phyloP scores from a whole-genome alignment of 2,797 vertebrate species.

The Phoxinus dragarum region DNA sequence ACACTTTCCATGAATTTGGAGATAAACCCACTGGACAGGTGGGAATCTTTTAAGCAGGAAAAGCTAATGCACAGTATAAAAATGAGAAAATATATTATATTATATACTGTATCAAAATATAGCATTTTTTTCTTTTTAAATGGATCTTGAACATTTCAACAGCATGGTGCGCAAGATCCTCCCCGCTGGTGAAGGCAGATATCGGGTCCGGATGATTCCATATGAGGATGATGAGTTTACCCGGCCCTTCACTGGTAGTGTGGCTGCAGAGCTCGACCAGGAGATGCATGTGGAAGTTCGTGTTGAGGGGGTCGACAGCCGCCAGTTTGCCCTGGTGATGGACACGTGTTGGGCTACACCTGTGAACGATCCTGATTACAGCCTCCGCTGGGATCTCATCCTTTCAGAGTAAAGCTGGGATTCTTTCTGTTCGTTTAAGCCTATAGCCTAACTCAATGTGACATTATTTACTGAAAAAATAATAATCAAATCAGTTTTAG shows the following conservation, averaged over 20 bases:
- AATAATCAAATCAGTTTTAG: too few relatives aligned
- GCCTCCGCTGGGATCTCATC: constrained; percentile 71
- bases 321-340: constrained; percentile 67
- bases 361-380: constrained; percentile 44
- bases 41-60: neutral
- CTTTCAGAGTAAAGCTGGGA: constrained; percentile 59
- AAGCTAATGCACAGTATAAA: too few relatives aligned
- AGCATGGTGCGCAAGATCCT: neutral
- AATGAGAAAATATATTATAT: too few relatives aligned
- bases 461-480: too few relatives aligned
- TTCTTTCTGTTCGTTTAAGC: too few relatives aligned
- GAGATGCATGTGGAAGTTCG: constrained; percentile 67
- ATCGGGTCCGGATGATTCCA: constrained; percentile 66
- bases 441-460: too few relatives aligned
- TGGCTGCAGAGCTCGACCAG: constrained; percentile 61
- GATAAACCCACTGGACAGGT: constrained; percentile 74
- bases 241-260: constrained; percentile 47
- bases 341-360: constrained; percentile 78
- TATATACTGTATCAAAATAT: too few relatives aligned
- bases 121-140: too few relatives aligned
- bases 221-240: constrained; percentile 67
- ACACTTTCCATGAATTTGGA: constrained; percentile 29
- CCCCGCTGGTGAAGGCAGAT: constrained; percentile 55
- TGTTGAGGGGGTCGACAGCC: constrained; percentile 66
- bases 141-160: neutral